These are phyloP conservation scores for Cavia aperea DNA, from an alignment of 2,113 vertebrate species.

Conservation along the genomic window DNA sequence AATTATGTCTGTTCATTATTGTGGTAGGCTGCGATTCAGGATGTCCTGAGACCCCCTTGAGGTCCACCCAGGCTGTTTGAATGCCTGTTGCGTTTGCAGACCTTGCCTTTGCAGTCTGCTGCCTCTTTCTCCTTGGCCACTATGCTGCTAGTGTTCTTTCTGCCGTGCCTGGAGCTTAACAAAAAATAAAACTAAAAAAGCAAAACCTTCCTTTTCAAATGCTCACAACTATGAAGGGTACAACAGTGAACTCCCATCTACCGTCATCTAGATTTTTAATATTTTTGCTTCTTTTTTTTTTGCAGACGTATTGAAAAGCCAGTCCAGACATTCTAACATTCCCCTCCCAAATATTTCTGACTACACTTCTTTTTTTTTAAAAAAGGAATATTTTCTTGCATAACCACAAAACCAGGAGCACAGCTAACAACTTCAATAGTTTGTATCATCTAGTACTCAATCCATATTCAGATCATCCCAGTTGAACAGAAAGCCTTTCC, in stretches of 20 bases:
- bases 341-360: conserved; percentile 22
- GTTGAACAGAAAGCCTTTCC: background rate
- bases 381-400: conserved; percentile 33
- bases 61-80: background rate
- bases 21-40: background rate
- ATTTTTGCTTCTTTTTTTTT: conserved; percentile 30
- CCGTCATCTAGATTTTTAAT: conserved; percentile 41
- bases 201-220: conserved; percentile 18
- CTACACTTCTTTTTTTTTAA: background rate
- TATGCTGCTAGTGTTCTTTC: background rate
- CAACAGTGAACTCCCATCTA: background rate
- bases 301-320: conserved; percentile 11
- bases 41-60: background rate
- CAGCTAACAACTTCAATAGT: background rate
- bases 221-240: background rate
- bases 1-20: background rate
- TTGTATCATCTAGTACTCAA: background rate
- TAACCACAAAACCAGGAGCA: conserved; percentile 44
- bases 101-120: background rate
- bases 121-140: background rate
- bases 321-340: conserved; percentile 33
- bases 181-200: background rate
- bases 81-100: background rate
- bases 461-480: background rate
- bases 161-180: background rate